Base-by-base conservation (phyloP, 2,797 vertebrate genomes). In the Crocodylus rhombifer region DNA sequence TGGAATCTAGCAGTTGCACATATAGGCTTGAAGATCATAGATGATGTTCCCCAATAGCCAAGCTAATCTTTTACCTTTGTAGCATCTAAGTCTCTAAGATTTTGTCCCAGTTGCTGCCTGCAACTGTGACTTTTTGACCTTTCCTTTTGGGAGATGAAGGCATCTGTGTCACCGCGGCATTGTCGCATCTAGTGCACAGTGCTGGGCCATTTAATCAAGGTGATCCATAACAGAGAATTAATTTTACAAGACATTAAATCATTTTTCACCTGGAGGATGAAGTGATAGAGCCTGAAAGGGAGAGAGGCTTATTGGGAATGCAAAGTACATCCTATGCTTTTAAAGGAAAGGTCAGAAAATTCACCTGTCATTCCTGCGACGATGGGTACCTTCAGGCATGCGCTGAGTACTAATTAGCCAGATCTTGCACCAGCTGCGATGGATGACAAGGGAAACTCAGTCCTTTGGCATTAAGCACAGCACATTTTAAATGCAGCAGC, bases 191-290 rank as follows among this genome's bases (percentile, higher is more conserved):
- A 77, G 74, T 74, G 82, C 1, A 1, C n/a, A 82, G 90, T 92
- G 76, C 60, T 89, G 89, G 23, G 73, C 91, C 87, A 80, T 81
- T 91, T 93, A 94, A 96, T 91, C 88, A 90, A 92, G 91, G 77
- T 60, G 83, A 56, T 75, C 87, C 28, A 1, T 83, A 91, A 86
- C 90, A 84, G 71, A 60, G 89, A 95, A 94, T 94, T 94, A 93
- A 92, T 92, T 80, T 73, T 78, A 57, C 80, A 80, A 81, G 83
- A 81, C 7, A 26, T 14, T 30, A 93, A 93, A 78, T 91, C 5
- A 62, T 92, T 94, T 78, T 56, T 82, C 33, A n/a, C 0, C 2
- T 56, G 30, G 64, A 67, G 56, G 25, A 89, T 80, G 0, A 6
- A 93, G 77, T 0, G 18, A 30, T 78, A 73, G 76, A 28, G 63